A percentile compares a stretch with the other conserved stretches of the same genome.
Conservation (phyloP, 2,797 vertebrate genomes). For the Crypturellus tataupa region DNA sequence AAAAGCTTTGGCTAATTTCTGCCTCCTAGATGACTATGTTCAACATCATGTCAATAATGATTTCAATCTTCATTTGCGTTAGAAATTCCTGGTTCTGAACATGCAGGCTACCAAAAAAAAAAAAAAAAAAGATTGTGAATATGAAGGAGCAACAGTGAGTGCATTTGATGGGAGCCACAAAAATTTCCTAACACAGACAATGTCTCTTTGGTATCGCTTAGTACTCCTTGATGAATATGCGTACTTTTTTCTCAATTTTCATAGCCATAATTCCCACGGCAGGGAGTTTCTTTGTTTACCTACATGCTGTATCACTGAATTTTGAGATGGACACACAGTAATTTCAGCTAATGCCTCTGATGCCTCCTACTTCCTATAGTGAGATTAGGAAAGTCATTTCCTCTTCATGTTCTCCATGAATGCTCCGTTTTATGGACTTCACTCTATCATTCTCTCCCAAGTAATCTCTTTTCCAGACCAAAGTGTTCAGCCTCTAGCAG, state of each 20-base stretch:
- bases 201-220: background rate
- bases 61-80: background rate
- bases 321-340: background rate
- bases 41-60: background rate
- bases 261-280: background rate
- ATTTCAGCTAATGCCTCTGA: background rate
- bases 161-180: background rate
- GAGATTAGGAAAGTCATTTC: background rate
- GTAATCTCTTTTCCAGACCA: background rate
- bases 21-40: background rate
- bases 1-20: background rate
- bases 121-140: background rate
- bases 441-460: background rate
- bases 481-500: background rate
- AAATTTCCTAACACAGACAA: background rate
- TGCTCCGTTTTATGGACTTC: background rate
- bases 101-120: background rate
- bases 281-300: background rate
- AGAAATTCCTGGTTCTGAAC: background rate
- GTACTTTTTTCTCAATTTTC: background rate
- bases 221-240: background rate
- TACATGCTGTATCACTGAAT: background rate
- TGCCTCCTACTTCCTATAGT: background rate
- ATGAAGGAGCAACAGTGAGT: background rate
- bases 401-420: background rate